phyloP scores from a whole-genome alignment of 64 coral and sea anemone species.

The Platygyra sinensis region DNA sequence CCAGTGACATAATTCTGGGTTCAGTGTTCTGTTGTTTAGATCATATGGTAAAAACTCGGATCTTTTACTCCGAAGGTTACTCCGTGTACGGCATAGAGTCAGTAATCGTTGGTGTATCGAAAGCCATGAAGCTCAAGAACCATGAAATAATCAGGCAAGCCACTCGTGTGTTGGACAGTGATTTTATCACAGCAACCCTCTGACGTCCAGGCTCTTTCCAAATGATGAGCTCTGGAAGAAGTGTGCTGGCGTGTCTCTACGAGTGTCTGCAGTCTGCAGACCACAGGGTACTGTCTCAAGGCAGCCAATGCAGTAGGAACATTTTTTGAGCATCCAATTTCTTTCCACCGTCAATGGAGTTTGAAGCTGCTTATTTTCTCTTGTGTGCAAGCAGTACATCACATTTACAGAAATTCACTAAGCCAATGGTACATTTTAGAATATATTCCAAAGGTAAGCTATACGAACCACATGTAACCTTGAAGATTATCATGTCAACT shows the following conservation, averaged over 20 bases:
- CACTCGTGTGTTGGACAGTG: conserved; percentile 58
- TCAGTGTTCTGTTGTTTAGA: conserved; percentile 81
- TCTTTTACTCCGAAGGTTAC: conserved; percentile 72
- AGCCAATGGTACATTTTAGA: conserved; percentile 31
- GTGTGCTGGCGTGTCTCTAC: conserved; percentile 40
- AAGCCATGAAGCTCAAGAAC: conserved; percentile 64
- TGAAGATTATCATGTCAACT: neutral
- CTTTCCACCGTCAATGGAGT: conserved; percentile 39
- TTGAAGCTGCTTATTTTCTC: conserved; percentile 1
- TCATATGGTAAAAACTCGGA: conserved; percentile 14
- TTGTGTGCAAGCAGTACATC: conserved; percentile 43
- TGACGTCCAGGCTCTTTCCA: conserved; percentile 59
- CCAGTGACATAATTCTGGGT: conserved; percentile 74
- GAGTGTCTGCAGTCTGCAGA: conserved; percentile 73
- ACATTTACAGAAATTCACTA: conserved; percentile 60
- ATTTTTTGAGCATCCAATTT: conserved; percentile 58
- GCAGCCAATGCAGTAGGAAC: conserved; percentile 42
- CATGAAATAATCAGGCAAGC: conserved; percentile 69
- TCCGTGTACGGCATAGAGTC: conserved; percentile 79
- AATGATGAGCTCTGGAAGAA: conserved; percentile 42
- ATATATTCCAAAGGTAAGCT: conserved; percentile 19
- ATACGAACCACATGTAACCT: neutral
- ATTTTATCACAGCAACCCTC: conserved; percentile 63
- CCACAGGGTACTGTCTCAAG: conserved; percentile 67
- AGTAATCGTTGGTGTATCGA: conserved; percentile 55